These are phyloP conservation scores for Conger conger DNA, from an alignment of 2,113 vertebrate species.

Conservation along the genomic window DNA sequence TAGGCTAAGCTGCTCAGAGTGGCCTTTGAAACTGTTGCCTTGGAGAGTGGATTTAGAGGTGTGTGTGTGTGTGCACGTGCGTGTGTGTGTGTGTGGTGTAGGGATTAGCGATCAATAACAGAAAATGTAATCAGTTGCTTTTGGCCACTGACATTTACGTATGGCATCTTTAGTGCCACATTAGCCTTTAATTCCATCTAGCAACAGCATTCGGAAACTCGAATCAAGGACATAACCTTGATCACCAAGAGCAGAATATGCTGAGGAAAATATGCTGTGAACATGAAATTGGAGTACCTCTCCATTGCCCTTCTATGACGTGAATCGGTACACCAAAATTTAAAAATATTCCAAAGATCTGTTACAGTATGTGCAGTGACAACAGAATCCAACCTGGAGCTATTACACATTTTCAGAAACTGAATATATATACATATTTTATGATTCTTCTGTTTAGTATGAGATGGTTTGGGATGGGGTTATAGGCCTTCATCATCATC, in stretches of 20 bases:
- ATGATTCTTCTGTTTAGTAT: too few relatives aligned
- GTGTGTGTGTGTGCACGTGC: background rate
- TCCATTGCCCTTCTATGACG: background rate
- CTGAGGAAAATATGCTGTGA: background rate
- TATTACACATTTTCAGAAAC: too few relatives aligned
- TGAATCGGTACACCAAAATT: background rate
- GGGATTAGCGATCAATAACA: conserved; percentile 10
- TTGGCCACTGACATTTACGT: background rate
- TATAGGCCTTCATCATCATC: too few relatives aligned
- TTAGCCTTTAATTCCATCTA: background rate
- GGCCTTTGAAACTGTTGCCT: background rate
- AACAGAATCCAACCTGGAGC: too few relatives aligned
- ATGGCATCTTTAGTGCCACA: background rate
- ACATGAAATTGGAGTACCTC: background rate
- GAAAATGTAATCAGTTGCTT: conserved; percentile 19
- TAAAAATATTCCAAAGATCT: background rate
- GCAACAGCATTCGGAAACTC: background rate
- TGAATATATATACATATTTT: background rate
- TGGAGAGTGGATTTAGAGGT: conserved; percentile 16
- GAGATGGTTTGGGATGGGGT: too few relatives aligned
- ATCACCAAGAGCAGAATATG: background rate
- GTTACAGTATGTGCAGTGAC: background rate
- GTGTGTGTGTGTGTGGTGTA: background rate
- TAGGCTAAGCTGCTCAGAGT: conserved; percentile 5
- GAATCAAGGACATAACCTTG: background rate